Evolutionary conservation across 2,888 invertebrate genomes (phyloP), one percentile per base, ranked within the genome.

Genomic region (Ormia ochracea): DNA sequence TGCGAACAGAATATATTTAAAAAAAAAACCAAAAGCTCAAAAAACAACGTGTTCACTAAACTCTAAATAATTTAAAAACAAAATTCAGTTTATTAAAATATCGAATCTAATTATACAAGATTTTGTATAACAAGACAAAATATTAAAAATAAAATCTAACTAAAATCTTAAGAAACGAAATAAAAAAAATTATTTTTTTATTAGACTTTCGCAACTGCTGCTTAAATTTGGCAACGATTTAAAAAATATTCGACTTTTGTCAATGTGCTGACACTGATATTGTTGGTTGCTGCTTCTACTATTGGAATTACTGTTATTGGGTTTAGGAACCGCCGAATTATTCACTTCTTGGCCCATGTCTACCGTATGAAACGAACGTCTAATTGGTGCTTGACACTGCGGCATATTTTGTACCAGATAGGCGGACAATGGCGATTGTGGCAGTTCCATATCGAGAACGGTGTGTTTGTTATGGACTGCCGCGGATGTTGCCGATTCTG

Each of bases 221-320:
- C 92, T 93, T 90, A 94, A 91, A 91, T 94, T 94, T 90, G 94
- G 94, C 91, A 94, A 91, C 85, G 92, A 92, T 87, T 92, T 92
- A 85, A 92, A 92, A 83, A 91, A 88, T 80, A 91, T 84, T 58
- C 88, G 87, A 74, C 86, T 83, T 54, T 85, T 85, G 58, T 86
- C 86, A 56, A 86, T 84, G 63, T 84, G 82, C 14, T 84, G 83
- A 45, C 82, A 76, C 69, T 76, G 79, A 68, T 82, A 78, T 70
- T 79, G 73, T 81, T 75, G 69, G 78, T 73, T 81, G 68, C 81
- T 77, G 58, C 14, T 45, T 82, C 66, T 54, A 77, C 74, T 63
- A 58, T 36, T 72, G 33, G 36, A 74, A 58, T 41, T 58, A 23
- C 38, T 65, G 38, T 65, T 66, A 23, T 58, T 72, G 81, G 75